A percentile compares a stretch with the other conserved stretches of the same genome.
These are phyloP conservation scores for Epizoanthus rinbou DNA, from an alignment of 92 coral and sea anemone genomes.

Conservation along the genomic window DNA sequence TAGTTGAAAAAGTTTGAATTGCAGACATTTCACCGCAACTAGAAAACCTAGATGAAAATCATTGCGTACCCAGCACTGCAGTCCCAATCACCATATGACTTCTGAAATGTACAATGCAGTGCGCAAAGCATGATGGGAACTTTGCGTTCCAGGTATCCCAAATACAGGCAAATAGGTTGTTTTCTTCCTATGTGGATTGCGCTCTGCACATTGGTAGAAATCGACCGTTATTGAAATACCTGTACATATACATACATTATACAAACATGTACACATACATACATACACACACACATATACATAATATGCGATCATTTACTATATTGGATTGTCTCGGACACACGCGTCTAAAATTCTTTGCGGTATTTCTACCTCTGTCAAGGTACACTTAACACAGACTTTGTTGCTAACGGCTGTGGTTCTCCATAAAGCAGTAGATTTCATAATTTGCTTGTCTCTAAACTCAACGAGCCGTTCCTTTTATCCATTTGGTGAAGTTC, in stretches of 20 bases:
- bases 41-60: too few species aligned
- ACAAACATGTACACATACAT: not conserved
- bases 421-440: not conserved
- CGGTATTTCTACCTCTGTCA: not conserved
- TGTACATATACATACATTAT: not conserved
- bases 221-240: not conserved
- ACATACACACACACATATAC: not conserved
- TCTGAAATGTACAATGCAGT: too few species aligned
- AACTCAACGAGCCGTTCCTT: not conserved
- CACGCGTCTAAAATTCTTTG: not conserved
- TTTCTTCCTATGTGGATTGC: too few species aligned
- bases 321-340: not conserved
- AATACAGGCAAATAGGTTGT: too few species aligned
- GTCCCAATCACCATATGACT: too few species aligned
- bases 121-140: too few species aligned
- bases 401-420: not conserved
- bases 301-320: not conserved
- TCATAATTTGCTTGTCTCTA: conserved; percentile 24
- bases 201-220: not conserved
- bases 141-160: too few species aligned
- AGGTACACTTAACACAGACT: not conserved
- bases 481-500: conserved; percentile 4
- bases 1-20: too few species aligned
- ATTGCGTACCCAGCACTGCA: too few species aligned
- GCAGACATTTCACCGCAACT: too few species aligned